phyloP scores from a whole-genome alignment of 2,797 vertebrate genomes.

The Alectoris magna region DNA sequence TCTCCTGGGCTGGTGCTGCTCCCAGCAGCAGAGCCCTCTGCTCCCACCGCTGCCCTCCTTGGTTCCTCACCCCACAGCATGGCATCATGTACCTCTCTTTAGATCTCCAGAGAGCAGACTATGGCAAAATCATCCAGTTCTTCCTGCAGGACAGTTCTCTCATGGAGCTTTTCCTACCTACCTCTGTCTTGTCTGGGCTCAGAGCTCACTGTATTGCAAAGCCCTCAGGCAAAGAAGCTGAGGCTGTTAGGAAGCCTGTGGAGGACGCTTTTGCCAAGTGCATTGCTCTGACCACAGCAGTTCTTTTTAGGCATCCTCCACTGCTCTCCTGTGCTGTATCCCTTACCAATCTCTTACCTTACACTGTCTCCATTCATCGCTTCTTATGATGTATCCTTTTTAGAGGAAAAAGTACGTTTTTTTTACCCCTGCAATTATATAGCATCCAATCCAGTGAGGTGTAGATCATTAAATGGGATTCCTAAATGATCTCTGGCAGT shows the following conservation, averaged over 20 bases:
- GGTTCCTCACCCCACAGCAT: background rate
- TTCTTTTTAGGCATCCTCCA: background rate
- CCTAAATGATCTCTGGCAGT: background rate
- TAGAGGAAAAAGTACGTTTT: background rate
- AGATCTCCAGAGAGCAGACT: background rate
- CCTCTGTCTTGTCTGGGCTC: background rate
- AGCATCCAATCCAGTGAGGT: background rate
- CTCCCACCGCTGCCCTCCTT: background rate
- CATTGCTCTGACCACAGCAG: fast-evolving
- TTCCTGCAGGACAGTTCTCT: background rate
- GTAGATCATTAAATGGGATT: background rate
- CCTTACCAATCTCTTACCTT: no score
- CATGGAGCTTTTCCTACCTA: background rate
- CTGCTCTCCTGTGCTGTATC: background rate
- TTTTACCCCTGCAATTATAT: background rate
- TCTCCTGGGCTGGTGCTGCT: background rate
- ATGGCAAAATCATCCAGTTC: background rate
- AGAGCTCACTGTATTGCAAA: background rate
- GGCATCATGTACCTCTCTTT: fast-evolving
- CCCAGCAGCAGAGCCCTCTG: background rate
- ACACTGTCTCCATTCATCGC: fast-evolving
- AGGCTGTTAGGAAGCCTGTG: background rate
- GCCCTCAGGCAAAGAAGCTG: background rate
- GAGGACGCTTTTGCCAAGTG: background rate
- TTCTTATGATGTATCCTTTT: background rate